Conservation (phyloP, 2,888 invertebrate genomes). For the Carabus problematicus region DNA sequence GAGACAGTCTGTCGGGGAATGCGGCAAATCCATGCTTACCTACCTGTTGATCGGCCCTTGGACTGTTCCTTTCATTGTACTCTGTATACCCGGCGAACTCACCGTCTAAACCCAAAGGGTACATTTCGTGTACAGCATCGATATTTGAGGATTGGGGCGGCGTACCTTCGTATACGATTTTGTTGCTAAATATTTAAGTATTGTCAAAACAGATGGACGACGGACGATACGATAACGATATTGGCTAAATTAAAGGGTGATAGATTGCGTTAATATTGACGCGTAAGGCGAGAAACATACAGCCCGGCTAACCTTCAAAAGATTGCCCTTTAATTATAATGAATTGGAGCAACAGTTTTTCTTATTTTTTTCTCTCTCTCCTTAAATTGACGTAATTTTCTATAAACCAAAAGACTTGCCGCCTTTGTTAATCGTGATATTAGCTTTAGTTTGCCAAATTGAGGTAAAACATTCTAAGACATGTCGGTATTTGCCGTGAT, state of each 20-base stretch:
- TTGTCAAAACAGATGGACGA: conserved; percentile 37
- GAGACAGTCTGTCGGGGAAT: conserved; percentile 59
- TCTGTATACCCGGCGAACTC: neutral
- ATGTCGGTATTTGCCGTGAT: too few relatives aligned
- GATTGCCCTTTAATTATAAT: too few relatives aligned
- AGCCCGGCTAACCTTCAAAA: too few relatives aligned
- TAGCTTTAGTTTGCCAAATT: too few relatives aligned
- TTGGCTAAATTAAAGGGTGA: conserved; percentile 31
- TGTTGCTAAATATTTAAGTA: conserved; percentile 42
- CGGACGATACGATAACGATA: conserved; percentile 11
- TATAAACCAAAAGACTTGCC: too few relatives aligned
- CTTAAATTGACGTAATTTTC: too few relatives aligned
- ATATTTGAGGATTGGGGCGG: conserved; percentile 30
- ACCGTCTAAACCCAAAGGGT: conserved; percentile 25
- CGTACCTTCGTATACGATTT: conserved; percentile 34
- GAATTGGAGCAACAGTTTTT: too few relatives aligned
- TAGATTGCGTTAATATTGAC: conserved; percentile 19
- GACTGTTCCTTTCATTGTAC: conserved; percentile 17
- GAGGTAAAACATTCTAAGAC: too few relatives aligned
- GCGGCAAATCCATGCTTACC: conserved; percentile 59
- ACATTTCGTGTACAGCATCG: conserved; percentile 26
- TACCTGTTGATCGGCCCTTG: conserved; percentile 53
- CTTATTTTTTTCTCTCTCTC: too few relatives aligned
- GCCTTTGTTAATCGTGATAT: too few relatives aligned
- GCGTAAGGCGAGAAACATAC: neutral